A percentile compares a stretch with the other conserved stretches of the same genome.
Conservation (phyloP, 2,888 invertebrate species). For the Psylliodes chrysocephalus region DNA sequence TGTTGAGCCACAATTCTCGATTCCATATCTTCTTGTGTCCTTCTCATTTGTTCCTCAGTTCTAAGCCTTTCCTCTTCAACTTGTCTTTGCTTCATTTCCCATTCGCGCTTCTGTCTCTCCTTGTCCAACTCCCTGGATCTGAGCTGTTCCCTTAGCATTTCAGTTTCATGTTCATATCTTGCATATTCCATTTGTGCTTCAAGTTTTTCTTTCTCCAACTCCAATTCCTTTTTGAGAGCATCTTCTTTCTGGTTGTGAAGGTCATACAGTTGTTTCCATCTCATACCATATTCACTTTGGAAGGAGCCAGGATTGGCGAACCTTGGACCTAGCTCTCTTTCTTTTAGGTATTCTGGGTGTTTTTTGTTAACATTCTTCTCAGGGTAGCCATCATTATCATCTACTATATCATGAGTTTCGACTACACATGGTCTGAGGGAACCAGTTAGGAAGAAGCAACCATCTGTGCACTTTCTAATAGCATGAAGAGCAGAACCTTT, state of each 20-base stretch:
- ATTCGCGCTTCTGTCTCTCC: slow-evolving; percentile 74
- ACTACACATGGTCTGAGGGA: slow-evolving; percentile 93
- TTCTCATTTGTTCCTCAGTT: slow-evolving; percentile 70
- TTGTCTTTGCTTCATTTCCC: slow-evolving; percentile 71
- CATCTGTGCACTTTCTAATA: slow-evolving; percentile 88
- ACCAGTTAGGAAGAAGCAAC: slow-evolving; percentile 85
- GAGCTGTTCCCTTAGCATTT: slow-evolving; percentile 90
- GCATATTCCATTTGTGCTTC: slow-evolving; percentile 98
- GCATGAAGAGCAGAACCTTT: slow-evolving; percentile 93
- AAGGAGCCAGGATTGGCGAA: slow-evolving; percentile 90
- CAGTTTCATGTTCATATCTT: slow-evolving; percentile 91
- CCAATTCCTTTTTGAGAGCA: slow-evolving; percentile 87
- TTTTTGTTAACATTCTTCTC: slow-evolving; percentile 80
- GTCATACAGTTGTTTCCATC: slow-evolving; percentile 97
- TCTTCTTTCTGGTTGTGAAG: slow-evolving; percentile 91
- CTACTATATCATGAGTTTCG: slow-evolving; percentile 89
- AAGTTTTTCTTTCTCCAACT: slow-evolving; percentile 90
- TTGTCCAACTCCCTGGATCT: slow-evolving; percentile 87
- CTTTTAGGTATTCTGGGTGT: slow-evolving; percentile 79
- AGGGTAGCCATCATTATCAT: slow-evolving; percentile 92
- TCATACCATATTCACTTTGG: slow-evolving; percentile 95
- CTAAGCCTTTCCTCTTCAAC: slow-evolving; percentile 79
- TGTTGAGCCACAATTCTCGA: slow-evolving; percentile 82
- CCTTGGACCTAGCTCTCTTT: slow-evolving; percentile 86
- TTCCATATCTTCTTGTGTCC: slow-evolving; percentile 82